Percentiles rank a stretch among this genome's conserved stretches.
Conservation (phyloP, 2,797 vertebrate genomes). For the Nannoperca obscura region DNA sequence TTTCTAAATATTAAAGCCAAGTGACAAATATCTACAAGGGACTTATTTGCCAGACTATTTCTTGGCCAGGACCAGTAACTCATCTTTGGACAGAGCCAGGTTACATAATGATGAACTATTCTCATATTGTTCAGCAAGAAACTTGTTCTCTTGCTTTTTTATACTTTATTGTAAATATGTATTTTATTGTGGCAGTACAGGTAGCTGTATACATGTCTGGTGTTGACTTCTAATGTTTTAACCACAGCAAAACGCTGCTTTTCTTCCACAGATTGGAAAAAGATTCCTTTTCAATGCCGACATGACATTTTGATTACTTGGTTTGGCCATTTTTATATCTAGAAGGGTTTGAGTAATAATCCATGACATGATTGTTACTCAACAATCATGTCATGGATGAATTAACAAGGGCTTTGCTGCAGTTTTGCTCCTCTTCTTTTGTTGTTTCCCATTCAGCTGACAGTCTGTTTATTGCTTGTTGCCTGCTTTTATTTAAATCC, state of each 20-base stretch:
- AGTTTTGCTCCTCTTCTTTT: conserved; percentile 17
- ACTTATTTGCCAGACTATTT: too few relatives aligned
- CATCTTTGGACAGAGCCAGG: not conserved
- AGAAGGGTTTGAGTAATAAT: conserved; percentile 5
- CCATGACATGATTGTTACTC: too few relatives aligned
- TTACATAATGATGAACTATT: too few relatives aligned
- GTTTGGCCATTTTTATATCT: conserved; percentile 28
- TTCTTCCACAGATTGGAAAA: conserved; percentile 44
- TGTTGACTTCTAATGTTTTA: conserved; percentile 7
- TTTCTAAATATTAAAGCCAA: too few relatives aligned
- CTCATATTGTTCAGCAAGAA: not conserved
- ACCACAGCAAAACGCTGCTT: conserved; percentile 1
- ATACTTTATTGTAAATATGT: not conserved
- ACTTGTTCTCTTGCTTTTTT: not conserved
- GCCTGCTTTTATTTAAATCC: conserved; percentile 39
- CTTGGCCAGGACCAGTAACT: too few relatives aligned
- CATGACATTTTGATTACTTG: conserved; percentile 54
- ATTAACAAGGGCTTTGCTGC: conserved; percentile 19
- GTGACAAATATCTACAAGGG: too few relatives aligned
- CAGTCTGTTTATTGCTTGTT: conserved; percentile 38
- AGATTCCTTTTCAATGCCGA: conserved; percentile 30
- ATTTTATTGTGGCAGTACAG: not conserved
- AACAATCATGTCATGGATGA: conserved; percentile 43
- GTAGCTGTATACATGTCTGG: not conserved
- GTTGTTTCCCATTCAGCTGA: conserved; percentile 36